A percentile compares a stretch with the other conserved stretches of the same genome.
Evolutionary conservation across 2,888 invertebrate species (phyloP).

Genomic region (Chrysodeixis includens): DNA sequence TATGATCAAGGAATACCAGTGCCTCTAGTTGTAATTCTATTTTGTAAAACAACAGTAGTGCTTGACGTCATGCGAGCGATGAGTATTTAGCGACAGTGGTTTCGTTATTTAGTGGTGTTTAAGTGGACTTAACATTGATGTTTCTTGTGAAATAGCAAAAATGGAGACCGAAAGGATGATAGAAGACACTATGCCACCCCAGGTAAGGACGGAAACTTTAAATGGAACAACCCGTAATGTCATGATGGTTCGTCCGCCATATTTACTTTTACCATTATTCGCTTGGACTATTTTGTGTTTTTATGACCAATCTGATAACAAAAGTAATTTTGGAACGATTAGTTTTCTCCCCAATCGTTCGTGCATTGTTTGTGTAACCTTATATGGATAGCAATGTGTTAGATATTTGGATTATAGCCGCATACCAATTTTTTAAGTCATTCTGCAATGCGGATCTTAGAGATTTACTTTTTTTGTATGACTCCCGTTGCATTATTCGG

Average conservation of each 20-base stretch:
- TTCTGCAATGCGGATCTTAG: constrained; percentile 76
- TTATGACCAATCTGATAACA: constrained; percentile 56
- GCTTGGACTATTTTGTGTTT: constrained; percentile 73
- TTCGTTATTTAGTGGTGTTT: constrained; percentile 80
- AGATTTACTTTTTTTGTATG: constrained; percentile 44
- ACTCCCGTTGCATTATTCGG: constrained; percentile 31
- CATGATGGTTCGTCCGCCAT: constrained; percentile 86
- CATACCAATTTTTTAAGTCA: constrained; percentile 36
- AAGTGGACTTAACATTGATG: constrained; percentile 83
- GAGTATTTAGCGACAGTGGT: constrained; percentile 81
- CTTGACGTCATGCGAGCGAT: constrained; percentile 86
- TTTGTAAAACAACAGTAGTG: constrained; percentile 67
- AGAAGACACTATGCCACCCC: constrained; percentile 91
- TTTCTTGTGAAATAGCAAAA: constrained; percentile 92
- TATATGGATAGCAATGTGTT: constrained; percentile 25
- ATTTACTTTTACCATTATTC: constrained; percentile 77
- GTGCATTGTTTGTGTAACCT: constrained; percentile 16
- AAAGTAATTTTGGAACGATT: constrained; percentile 38
- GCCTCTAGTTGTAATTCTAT: constrained; percentile 37
- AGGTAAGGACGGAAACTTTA: constrained; percentile 78
- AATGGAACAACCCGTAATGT: constrained; percentile 82
- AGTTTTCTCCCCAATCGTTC: constrained; percentile 20
- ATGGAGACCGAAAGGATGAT: constrained; percentile 98
- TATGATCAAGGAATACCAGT: constrained; percentile 25
- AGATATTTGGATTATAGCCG: constrained; percentile 20